Conservation (phyloP, 2,797 vertebrate genomes). For the Varecia variegata region DNA sequence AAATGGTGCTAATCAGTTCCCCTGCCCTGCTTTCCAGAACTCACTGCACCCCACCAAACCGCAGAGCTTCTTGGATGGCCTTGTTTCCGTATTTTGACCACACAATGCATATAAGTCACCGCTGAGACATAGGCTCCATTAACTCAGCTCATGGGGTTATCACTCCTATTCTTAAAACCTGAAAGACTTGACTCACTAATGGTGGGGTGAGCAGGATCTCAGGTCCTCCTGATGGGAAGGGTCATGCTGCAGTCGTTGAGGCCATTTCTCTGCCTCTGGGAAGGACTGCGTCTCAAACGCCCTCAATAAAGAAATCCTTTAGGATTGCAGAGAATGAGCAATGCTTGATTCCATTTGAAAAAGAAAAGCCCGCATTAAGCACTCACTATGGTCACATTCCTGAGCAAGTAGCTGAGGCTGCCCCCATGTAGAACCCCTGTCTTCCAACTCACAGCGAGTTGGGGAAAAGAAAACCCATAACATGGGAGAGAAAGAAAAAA, state of each 20-base stretch:
- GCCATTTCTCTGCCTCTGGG: neutral
- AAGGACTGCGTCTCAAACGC: neutral
- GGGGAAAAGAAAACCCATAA: neutral
- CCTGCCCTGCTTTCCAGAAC: neutral
- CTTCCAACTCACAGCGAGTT: neutral
- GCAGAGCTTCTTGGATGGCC: neutral
- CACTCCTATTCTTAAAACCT: neutral
- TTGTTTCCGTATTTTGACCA: constrained; percentile 36
- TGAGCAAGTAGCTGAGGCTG: neutral
- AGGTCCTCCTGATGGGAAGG: neutral
- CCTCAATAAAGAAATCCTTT: neutral
- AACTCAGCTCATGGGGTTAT: constrained; percentile 20
- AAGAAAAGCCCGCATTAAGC: neutral
- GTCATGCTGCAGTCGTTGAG: neutral
- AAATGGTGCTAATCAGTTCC: constrained; percentile 19
- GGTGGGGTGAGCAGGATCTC: neutral
- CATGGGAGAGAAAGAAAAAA: neutral
- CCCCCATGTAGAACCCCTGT: neutral
- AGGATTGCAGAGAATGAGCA: neutral
- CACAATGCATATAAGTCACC: neutral
- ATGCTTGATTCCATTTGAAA: neutral
- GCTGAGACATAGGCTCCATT: constrained; percentile 25
- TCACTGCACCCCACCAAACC: neutral
- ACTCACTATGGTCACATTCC: neutral
- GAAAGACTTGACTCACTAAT: neutral